phyloP scores from a whole-genome alignment of 2,113 vertebrate species.

The Xenotilapia leptura region DNA sequence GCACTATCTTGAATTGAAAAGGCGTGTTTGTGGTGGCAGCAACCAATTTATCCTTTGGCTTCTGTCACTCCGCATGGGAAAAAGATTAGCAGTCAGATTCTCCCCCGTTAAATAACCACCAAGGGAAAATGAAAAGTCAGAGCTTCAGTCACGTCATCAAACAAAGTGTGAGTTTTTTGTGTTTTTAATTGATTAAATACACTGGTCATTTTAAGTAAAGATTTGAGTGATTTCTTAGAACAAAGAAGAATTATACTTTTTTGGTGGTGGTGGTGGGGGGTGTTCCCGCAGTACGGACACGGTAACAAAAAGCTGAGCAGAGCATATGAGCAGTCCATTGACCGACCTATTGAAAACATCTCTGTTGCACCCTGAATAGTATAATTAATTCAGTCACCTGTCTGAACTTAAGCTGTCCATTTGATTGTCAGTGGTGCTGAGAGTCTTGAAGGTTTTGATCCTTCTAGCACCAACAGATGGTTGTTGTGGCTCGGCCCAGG shows the following conservation, averaged over 20 bases:
- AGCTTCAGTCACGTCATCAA: not conserved
- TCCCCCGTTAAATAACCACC: slow-evolving; percentile 75
- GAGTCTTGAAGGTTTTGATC: slow-evolving; percentile 86
- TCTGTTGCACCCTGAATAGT: slow-evolving; percentile 38
- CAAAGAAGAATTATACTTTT: not conserved
- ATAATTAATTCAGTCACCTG: slow-evolving; percentile 76
- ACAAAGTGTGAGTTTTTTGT: not conserved
- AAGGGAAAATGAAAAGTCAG: slow-evolving; percentile 63
- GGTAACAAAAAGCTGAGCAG: slow-evolving; percentile 15
- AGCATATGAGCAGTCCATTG: slow-evolving; percentile 57
- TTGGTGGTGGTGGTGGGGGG: not conserved
- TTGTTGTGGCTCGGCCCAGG: slow-evolving; percentile 78
- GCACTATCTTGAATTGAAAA: slow-evolving; percentile 84
- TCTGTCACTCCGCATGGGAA: slow-evolving; percentile 89
- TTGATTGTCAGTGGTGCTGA: slow-evolving; percentile 68
- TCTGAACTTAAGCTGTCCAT: slow-evolving; percentile 78
- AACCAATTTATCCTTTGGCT: slow-evolving; percentile 86
- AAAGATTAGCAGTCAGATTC: slow-evolving; percentile 83
- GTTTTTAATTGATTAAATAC: not conserved
- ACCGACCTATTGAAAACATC: slow-evolving; percentile 40
- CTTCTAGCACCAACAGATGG: slow-evolving; percentile 93
- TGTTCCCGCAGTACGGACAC: not conserved
- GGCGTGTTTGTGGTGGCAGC: slow-evolving; percentile 84
- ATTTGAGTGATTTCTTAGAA: not conserved
- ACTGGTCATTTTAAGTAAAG: not conserved